Evolutionary conservation across 53 echinoderm and acorn worm species (phyloP), one percentile per base, ranked within the genome.

Genomic region (Hippasteria phrygiana): DNA sequence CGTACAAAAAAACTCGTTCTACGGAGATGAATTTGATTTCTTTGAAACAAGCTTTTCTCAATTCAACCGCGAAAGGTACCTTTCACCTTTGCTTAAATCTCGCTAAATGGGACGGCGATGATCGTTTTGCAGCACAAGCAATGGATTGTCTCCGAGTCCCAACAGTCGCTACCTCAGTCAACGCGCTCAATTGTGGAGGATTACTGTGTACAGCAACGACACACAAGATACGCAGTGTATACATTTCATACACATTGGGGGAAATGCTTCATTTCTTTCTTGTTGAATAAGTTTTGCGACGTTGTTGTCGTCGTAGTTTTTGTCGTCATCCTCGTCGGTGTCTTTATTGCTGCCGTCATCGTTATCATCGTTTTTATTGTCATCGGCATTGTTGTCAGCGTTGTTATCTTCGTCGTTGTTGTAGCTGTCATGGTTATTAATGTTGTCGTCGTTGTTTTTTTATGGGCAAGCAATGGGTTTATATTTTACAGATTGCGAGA

Each of bases 61-160:
- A 47, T 36, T 22, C 78, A 59, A 78, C 78, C 78, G 28, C 78
- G 39, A 14, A 6, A 6, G 14, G 38, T 20, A 45, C 45, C 66
- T 62, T 64, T 64, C 81, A 81, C 65, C 66, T 81, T 42, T 32
- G 16, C 24, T 64, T 37, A 81, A 81, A 63, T 63, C 63, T 45
- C 37, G 29, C 43, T 63, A 64, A 81, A 62, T 62, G 81, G 79
- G 64, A 5, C 42, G 43, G 81, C 28, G 81, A 66, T 81, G 81
- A 81, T 64, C 65, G 78, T 43, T 81, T 72, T 64, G 37, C 35
- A 17, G 26, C 26, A 78, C 78, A 78, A 55, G 37, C 55, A 31
- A 22, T 38, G 47, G 59, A 55, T 38, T 78, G 78, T 78, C 78
- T 20, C 8, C 26, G 33, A 40, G 55, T 38, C 59, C 78, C 56